A percentile compares a stretch with the other conserved stretches of the same genome.
phyloP scores from a whole-genome alignment of 2,797 vertebrate species.

The Ctenochaetus hawaiiensis region DNA sequence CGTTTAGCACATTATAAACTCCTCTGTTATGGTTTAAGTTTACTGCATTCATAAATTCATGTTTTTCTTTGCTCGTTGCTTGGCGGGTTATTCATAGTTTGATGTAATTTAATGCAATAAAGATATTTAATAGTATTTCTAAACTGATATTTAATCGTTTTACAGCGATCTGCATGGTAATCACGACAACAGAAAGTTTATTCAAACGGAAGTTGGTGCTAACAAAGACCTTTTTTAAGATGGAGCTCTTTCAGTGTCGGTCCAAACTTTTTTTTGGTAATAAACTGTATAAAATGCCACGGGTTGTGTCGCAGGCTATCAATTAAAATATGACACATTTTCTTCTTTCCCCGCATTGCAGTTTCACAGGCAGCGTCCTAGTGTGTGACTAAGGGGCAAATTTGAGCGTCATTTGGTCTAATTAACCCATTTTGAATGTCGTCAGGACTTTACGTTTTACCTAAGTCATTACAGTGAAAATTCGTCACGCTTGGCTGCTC shows the following conservation, averaged over 20 bases:
- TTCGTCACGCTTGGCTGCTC: neutral
- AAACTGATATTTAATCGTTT: neutral
- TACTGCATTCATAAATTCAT: neutral
- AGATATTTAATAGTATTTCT: neutral
- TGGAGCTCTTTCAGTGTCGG: neutral
- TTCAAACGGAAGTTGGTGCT: neutral
- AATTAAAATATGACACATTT: slow-evolving; percentile 7
- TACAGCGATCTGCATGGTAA: neutral
- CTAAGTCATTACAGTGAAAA: slow-evolving; percentile 21
- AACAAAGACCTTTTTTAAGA: neutral
- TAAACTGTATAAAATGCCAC: neutral
- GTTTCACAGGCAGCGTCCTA: slow-evolving; percentile 4
- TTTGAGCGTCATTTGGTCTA: neutral
- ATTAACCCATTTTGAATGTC: neutral
- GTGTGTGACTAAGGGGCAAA: slow-evolving; percentile 5
- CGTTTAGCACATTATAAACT: neutral
- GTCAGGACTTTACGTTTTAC: slow-evolving; percentile 18
- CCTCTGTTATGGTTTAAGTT: neutral
- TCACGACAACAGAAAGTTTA: neutral
- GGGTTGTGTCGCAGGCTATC: neutral
- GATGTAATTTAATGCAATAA: slow-evolving; percentile 1
- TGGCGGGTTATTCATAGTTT: neutral
- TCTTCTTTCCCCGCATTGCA: neutral
- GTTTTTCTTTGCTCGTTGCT: neutral
- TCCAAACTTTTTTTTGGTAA: neutral